Base-by-base conservation (phyloP, 35 echinoderm and acorn worm species). In the Lytechinus variegatus region DNA sequence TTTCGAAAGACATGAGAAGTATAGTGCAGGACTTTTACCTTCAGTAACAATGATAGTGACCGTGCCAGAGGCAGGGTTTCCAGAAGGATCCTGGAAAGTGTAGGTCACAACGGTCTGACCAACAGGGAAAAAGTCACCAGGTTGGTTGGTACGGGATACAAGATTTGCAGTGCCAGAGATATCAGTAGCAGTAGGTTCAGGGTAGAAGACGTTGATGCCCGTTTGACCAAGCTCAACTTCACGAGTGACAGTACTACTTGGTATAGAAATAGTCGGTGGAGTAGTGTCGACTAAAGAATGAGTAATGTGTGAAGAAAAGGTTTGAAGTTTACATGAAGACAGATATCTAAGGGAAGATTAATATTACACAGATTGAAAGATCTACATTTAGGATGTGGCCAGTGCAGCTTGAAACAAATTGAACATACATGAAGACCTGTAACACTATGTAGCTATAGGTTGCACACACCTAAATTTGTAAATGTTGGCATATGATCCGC, bases 111-210 rank as follows among this genome's bases (percentile, higher is more conserved):
- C 8, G 9, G 95, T 92, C 4, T 1, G 56, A 16, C 95, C 95
- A 56, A 92, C 56, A 27, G 88, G 95, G 95, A 95, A 95, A 28
- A n/a, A 27, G 54, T 56, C 89, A 19, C 55, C 56, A n/a, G 95
- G 95, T 56, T 89, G 28, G 56, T 55, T 27, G 57, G 95, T 95
- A 52, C 95, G 87, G 89, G 54, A 9, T 21, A 95, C 87, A 60
- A 89, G 87, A 52, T 58, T 44, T 3, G 87, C 27, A 10, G 55
- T 44, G 10, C 95, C 95, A 27, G 56, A 61, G 19, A 55, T 54
- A 88, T 95, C 95, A 27, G 24, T 92, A 1, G 95, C 95, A 1
- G 28, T 92, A 5, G 95, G 95, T 55, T 95, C 95, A 27, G 95
- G 10, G 29, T 52, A 94, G 12, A 86, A 1, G 3, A 94, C 27